Base-by-base conservation (phyloP, 2,113 vertebrate genomes). In the Nerophis lumbriciformis region DNA sequence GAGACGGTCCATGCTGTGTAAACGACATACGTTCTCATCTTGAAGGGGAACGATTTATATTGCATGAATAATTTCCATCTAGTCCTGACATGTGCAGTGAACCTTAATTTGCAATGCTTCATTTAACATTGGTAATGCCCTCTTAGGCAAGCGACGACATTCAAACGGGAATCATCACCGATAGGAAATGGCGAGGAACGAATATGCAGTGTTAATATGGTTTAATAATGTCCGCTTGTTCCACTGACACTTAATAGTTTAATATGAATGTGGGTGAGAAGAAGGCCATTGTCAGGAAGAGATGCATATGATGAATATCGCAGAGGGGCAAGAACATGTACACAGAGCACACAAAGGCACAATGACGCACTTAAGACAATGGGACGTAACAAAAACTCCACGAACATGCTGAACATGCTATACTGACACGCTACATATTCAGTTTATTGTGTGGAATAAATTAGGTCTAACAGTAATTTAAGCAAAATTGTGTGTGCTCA, bases 91-190 rank as follows among this genome's bases (percentile, higher is more conserved):
- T 81, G 78, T 53, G 50, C 69, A 83, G 50, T 84, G 77, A 84
- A 82, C 79, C 68, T 76, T 88, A 68, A 81, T 88, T 85, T 83
- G 68, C 47, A 13, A 83, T 83, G 83, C 77, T 82, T 82, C 71
- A 86, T 87, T 86, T 84, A 84, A 65, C 82, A 77, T 85, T 83
- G 71, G 72, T 87, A 83, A 86, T 88, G 86, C 75, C 69, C 68
- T 80, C 61, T 85, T 81, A 82, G 75, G 74, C 71, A 69, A 79
- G 75, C 77, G 75, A 74, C 44, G 16, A 38, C 71, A 84, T 80
- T 86, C 82, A 78, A 78, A 79, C 66, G 61, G 72, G 64, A 72
- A 75, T 83, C 60, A 73, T 61, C 36, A 66, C 74, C 63, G 71
- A 76, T 65, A 65, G 65, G 74, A 72, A 79, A 69, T 65, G 59